These are phyloP conservation scores for Eptesicus fuscus DNA, from an alignment of 2,113 vertebrate genomes.

Conservation along the genomic window DNA sequence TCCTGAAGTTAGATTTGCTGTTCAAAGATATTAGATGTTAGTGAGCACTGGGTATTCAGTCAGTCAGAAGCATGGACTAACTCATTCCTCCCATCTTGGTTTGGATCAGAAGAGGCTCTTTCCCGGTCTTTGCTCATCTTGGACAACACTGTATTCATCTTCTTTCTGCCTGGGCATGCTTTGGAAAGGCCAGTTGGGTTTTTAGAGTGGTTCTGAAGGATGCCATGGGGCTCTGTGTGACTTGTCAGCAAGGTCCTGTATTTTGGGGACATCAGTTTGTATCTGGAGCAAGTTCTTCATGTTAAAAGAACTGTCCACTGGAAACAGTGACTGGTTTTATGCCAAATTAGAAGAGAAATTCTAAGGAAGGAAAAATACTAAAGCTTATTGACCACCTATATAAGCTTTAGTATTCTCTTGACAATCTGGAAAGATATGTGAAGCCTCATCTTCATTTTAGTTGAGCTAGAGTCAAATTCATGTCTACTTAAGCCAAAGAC, in stretches of 20 bases:
- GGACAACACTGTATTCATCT: neutral
- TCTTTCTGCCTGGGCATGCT: neutral
- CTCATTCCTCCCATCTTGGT: neutral
- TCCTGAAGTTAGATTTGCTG: slow-evolving; percentile 18
- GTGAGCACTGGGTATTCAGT: neutral
- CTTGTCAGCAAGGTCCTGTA: neutral
- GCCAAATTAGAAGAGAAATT: neutral
- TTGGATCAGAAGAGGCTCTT: neutral
- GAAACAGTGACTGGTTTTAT: neutral
- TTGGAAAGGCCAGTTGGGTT: neutral
- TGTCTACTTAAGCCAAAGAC: neutral
- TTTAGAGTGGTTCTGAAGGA: neutral
- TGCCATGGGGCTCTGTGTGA: neutral
- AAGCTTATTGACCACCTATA: neutral
- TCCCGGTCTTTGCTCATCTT: neutral
- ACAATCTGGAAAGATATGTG: neutral
- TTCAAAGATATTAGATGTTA: neutral
- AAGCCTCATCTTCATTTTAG: neutral
- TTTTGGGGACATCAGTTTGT: neutral
- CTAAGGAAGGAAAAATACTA: neutral
- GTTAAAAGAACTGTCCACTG: neutral
- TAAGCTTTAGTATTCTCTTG: too few relatives aligned
- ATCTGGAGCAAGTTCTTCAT: neutral
- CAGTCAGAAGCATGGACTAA: neutral
- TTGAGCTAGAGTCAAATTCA: neutral